Evolutionary conservation across 2,888 invertebrate genomes (phyloP), one percentile per base, ranked within the genome.

Genomic region (Hyppa rectilinea): DNA sequence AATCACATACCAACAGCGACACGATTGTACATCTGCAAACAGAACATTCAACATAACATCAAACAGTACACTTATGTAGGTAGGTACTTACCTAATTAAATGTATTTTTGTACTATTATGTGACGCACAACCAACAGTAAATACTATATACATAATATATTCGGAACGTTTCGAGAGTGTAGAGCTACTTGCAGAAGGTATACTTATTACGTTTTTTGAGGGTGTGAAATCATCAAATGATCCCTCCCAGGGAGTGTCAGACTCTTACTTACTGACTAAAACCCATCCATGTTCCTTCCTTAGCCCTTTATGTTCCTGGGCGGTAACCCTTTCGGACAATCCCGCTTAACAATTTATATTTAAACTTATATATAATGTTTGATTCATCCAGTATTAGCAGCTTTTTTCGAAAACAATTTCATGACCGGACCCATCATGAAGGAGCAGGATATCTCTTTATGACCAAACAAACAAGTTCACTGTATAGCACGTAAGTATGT

Each of bases 111-210:
- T 58, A 14, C 6, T 26, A 20, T 12, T 58, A 9, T 43, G 29
- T 59, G 26, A 65, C 34, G 45, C 63, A n/a, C 34, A 6, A 65
- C 2, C 34, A 63, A 45, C 45, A 9, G 29, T 29, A 29, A 59
- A 43, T 7, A 14, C 4, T 29, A n/a, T n/a, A 29, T 45, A 29
- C 45, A 43, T 7, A 14, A 2, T 29, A n/a, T n/a, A 29, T 45
- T 45, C 45, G 9, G 14, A 59, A 45, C 14, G 2, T 59, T 45
- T n/a, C 29, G 14, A 59, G 43, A 58, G 9, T 7, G n/a, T n/a
- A n/a, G 7, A 40, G 7, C 9, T 58, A 10, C 40, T 38, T 20
- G 36, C 36, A 38, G 38, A 26, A 4, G 17, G 20, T 58, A 58
- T 26, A 26, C 3, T 40, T 26, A 26, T 20, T 20, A 23, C 9